Conservation (phyloP, 2,888 invertebrate species). For the Nezara viridula region DNA sequence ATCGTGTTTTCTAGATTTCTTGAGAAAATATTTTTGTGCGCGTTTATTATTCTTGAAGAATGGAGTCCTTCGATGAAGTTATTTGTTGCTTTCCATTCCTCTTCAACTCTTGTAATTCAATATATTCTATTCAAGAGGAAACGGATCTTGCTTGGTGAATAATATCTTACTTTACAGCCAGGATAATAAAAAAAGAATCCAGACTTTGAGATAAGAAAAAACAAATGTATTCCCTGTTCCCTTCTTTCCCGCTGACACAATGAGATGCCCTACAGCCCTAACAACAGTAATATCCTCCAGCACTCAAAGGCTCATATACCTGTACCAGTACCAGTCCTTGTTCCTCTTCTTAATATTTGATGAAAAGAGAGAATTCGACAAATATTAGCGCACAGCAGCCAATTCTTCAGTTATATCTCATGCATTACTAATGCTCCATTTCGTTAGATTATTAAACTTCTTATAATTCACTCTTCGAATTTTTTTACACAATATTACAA, state of each 20-base stretch:
- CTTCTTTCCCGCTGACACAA: neutral
- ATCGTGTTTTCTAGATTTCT: no score
- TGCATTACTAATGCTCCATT: neutral
- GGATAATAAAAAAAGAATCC: neutral
- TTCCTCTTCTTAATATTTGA: neutral
- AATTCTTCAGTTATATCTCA: neutral
- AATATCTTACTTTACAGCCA: neutral
- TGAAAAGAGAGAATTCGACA: neutral
- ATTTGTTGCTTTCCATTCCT: no score
- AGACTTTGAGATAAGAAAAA: neutral
- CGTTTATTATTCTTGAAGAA: no score
- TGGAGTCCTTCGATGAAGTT: no score
- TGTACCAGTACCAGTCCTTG: neutral
- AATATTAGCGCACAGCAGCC: neutral
- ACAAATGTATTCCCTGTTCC: neutral
- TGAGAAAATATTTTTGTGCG: no score
- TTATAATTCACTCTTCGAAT: no score
- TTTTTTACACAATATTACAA: no score
- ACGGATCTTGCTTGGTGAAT: neutral
- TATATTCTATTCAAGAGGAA: neutral
- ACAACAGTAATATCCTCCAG: neutral
- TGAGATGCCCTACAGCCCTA: neutral
- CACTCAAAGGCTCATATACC: neutral
- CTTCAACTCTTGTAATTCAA: neutral
- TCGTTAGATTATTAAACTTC: neutral